Evolutionary conservation across 2,797 vertebrate species (phyloP), one percentile per base, ranked within the genome.

Genomic region (Euthynnus affinis): DNA sequence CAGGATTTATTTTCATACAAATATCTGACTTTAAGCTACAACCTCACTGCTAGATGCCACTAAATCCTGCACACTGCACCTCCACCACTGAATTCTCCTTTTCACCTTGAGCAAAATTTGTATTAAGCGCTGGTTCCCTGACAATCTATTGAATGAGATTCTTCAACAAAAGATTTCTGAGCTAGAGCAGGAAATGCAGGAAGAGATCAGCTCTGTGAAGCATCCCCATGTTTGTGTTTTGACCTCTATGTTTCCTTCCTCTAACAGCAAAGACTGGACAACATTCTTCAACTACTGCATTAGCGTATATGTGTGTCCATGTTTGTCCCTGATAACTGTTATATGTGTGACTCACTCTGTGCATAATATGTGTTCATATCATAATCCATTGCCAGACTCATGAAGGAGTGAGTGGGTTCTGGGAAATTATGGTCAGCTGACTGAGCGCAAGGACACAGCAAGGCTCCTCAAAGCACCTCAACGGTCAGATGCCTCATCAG

Each of bases 401-500:
- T 89, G 89, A 80, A 80, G 64, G 34, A 81, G 71, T 67, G 76
- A 85, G 83, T 4, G 74, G 76, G 49, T 71, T 89, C 53, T 71
- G 69, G 73, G 88, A 91, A 89, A 93, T 90, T 89, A 91, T 84
- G 83, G 67, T 67, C 46, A 73, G 76, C 74, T 89, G 87, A 88
- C 71, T 80, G 80, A 89, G 74, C 66, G 52, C 70, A 80, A 66
- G 78, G 68, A 69, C 1, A 74, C 73, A 76, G 69, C 20, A 60
- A 86, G 81, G 76, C 62, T 76, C 83, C 72, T 78, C 64, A 68
- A 76, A 85, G 81, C 82, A 75, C 61, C 71, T 68, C 76, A 78
- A 75, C 6, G 44, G 76, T 86, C 90, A 95, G 90, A 94, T 92
- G 92, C 90, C 87, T 89, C 84, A 42, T 42, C 40, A 13, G 71